Evolutionary conservation across 2,888 invertebrate species (phyloP).

Genomic region (Phengaris alcon): DNA sequence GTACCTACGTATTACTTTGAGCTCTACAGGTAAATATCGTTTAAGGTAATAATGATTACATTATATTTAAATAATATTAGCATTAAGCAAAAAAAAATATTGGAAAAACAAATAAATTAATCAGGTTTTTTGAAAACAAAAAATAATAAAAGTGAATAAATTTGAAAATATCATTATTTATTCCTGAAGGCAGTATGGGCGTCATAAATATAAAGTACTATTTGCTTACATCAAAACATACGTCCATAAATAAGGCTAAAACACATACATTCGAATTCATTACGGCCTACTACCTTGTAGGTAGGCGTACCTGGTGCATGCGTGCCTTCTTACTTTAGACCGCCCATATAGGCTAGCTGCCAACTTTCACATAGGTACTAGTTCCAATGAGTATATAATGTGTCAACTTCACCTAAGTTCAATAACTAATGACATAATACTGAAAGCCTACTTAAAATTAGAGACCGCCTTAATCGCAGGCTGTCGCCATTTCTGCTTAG

Average conservation of each 20-base stretch:
- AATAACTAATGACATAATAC: too few relatives aligned
- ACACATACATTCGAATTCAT: constrained; percentile 27
- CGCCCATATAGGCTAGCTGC: constrained; percentile 67
- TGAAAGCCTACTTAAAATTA: neutral
- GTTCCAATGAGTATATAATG: neutral
- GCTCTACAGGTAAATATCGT: too few relatives aligned
- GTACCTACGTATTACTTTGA: too few relatives aligned
- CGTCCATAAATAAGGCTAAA: constrained; percentile 16
- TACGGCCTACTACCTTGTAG: constrained; percentile 30
- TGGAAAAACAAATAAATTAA: too few relatives aligned
- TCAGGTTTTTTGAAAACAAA: too few relatives aligned
- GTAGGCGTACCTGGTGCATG: constrained; percentile 59
- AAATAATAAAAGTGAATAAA: too few relatives aligned
- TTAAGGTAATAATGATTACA: too few relatives aligned
- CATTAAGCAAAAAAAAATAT: too few relatives aligned
- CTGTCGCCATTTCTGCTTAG: too few relatives aligned
- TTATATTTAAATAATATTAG: too few relatives aligned
- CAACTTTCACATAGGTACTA: constrained; percentile 44
- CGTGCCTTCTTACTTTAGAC: constrained; percentile 67
- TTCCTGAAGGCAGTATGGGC: neutral
- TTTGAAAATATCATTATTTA: neutral
- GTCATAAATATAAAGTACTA: constrained; percentile 9
- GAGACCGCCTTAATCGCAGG: too few relatives aligned
- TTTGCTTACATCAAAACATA: constrained; percentile 11
- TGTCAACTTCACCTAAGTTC: too few relatives aligned